A percentile compares a stretch with the other conserved stretches of the same genome.
Evolutionary conservation across 2,797 vertebrate species (phyloP).

Genomic region (Falco novaeseelandiae): DNA sequence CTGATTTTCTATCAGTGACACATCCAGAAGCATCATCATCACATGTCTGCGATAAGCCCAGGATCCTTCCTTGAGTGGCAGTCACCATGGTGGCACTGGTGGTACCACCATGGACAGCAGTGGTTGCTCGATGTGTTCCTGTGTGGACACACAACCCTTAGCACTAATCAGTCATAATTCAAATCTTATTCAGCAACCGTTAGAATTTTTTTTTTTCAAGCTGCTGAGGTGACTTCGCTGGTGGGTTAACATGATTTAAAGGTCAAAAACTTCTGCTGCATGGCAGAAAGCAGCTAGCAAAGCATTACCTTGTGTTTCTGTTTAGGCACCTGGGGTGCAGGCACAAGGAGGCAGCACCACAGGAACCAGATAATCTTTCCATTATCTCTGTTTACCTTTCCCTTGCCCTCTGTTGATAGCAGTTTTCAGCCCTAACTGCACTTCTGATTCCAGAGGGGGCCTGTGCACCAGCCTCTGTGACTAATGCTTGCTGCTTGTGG

Average conservation of each 20-base stretch:
- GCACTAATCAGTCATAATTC: background rate
- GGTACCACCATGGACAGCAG: background rate
- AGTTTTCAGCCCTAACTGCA: background rate
- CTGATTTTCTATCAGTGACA: background rate
- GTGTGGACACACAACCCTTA: background rate
- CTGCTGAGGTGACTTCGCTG: background rate
- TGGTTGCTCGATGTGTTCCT: background rate
- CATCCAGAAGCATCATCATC: background rate
- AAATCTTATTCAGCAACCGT: background rate
- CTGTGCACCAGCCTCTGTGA: background rate
- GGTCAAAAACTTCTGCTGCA: background rate
- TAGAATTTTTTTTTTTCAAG: background rate
- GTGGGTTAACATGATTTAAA: background rate
- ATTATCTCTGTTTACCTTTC: background rate
- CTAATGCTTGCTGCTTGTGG: background rate
- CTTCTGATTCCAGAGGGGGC: background rate
- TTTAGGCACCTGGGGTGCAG: background rate
- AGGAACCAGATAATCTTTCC: background rate
- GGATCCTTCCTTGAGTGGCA: background rate
- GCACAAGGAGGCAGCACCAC: background rate
- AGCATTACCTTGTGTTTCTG: background rate
- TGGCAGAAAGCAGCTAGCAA: background rate
- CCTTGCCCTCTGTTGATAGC: background rate
- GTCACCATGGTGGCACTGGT: background rate
- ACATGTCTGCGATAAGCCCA: background rate